Percentiles rank a stretch among this genome's conserved stretches.
These are phyloP conservation scores for Melanchra persicariae DNA, from an alignment of 2,888 invertebrate species.

Conservation along the genomic window DNA sequence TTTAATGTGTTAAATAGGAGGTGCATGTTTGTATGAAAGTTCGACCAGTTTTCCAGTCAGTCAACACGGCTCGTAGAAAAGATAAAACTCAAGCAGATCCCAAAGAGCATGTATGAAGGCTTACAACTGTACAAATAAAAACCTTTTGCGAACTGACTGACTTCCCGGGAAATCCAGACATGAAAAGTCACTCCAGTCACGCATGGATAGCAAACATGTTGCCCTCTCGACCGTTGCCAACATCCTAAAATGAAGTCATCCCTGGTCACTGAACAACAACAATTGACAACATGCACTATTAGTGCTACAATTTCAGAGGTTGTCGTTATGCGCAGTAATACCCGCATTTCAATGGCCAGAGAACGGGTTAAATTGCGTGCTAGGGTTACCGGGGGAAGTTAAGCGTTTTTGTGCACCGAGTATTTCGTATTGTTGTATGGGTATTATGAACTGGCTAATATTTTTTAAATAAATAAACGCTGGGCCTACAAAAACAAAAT, in stretches of 20 bases:
- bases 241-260: slow-evolving; percentile 21
- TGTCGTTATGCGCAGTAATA: slow-evolving; percentile 40
- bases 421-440: slow-evolving; percentile 1
- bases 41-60: background rate
- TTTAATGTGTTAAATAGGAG: no score
- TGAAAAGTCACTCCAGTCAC: background rate
- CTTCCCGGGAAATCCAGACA: background rate
- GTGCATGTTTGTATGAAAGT: no score
- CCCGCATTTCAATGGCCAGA: slow-evolving; percentile 50
- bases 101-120: background rate
- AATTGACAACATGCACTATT: slow-evolving; percentile 39
- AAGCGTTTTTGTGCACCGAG: background rate
- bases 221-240: background rate
- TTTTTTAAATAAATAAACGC: background rate
- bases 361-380: slow-evolving; percentile 46
- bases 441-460: slow-evolving; percentile 5
- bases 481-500: no score
- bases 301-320: slow-evolving; percentile 30
- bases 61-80: background rate
- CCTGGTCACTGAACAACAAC: slow-evolving; percentile 9
- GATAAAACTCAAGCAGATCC: background rate
- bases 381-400: slow-evolving; percentile 37
- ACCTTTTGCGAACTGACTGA: background rate
- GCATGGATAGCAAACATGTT: background rate
- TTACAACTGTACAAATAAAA: background rate